These are phyloP conservation scores for Nymphalis urticae DNA, from an alignment of 2,888 invertebrate genomes.

Conservation along the genomic window DNA sequence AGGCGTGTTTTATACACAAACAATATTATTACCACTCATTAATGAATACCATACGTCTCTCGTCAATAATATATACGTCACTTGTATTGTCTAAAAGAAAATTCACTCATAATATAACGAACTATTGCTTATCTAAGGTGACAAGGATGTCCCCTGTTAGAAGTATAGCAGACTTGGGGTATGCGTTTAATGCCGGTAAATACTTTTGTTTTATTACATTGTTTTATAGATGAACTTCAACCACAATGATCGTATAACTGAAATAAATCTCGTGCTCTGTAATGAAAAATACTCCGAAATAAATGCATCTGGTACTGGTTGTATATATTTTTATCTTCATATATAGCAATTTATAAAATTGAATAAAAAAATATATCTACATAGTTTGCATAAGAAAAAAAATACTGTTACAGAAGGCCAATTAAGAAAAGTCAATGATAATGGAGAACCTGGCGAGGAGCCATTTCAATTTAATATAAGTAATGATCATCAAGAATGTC, in stretches of 20 bases:
- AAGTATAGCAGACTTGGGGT: conserved; percentile 78
- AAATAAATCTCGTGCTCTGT: no score
- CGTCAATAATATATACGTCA: background rate
- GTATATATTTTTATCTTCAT: no score
- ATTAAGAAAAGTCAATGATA: conserved; percentile 80
- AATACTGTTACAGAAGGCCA: conserved; percentile 79
- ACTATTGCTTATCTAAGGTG: conserved; percentile 13
- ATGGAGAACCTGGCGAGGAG: conserved; percentile 73
- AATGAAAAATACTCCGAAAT: no score
- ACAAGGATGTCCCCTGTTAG: conserved; percentile 58
- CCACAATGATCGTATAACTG: no score
- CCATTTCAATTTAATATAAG: conserved; percentile 85
- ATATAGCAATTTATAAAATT: background rate
- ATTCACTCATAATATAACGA: background rate
- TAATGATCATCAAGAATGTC: conserved; percentile 83
- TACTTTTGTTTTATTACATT: background rate
- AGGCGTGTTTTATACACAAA: background rate
- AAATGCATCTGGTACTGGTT: no score
- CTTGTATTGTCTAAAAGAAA: conserved; percentile 3
- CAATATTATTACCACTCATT: background rate
- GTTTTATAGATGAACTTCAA: background rate
- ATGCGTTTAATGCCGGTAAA: conserved; percentile 80
- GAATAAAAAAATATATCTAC: background rate
- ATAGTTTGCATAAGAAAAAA: no score
- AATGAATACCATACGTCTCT: conserved; percentile 20